A percentile compares a stretch with the other conserved stretches of the same genome.
These are phyloP conservation scores for Pseudomyrmex sp. DNA, from an alignment of 1,140 invertebrate species.

Conservation along the genomic window DNA sequence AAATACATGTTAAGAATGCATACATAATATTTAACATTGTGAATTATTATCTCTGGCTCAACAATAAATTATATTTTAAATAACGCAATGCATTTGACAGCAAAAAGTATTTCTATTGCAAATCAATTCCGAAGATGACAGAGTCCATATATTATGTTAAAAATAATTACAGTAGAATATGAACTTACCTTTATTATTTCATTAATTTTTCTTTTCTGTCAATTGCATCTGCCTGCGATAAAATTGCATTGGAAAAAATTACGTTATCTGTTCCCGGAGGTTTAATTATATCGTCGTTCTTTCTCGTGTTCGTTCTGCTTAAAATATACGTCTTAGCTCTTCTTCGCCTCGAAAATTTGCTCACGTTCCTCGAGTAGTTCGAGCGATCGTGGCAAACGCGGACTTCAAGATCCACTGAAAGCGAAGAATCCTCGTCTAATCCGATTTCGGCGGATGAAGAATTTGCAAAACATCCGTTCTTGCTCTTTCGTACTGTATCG, in stretches of 20 bases:
- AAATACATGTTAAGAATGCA: neutral
- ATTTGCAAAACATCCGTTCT: neutral
- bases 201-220: neutral
- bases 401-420: slow-evolving; percentile 37
- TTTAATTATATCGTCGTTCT: slow-evolving; percentile 12
- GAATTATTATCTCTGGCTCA: neutral
- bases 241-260: slow-evolving; percentile 2
- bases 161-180: neutral
- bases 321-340: slow-evolving; percentile 57
- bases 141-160: too few species aligned
- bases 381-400: slow-evolving; percentile 2
- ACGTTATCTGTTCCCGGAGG: neutral
- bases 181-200: slow-evolving; percentile 22
- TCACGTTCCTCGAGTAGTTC: neutral
- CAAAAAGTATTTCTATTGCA: neutral
- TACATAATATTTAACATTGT: slow-evolving; percentile 1
- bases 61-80: slow-evolving; percentile 49
- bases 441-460: neutral
- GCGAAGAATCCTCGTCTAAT: neutral
- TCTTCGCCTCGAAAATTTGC: slow-evolving; percentile 7
- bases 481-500: neutral
- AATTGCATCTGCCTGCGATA: neutral
- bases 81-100: neutral
- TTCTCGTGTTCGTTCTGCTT: neutral
- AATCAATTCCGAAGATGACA: neutral